Percentiles rank a stretch among this genome's conserved stretches.
phyloP scores from a whole-genome alignment of 2,888 invertebrate genomes.

The Agrotis segetum region DNA sequence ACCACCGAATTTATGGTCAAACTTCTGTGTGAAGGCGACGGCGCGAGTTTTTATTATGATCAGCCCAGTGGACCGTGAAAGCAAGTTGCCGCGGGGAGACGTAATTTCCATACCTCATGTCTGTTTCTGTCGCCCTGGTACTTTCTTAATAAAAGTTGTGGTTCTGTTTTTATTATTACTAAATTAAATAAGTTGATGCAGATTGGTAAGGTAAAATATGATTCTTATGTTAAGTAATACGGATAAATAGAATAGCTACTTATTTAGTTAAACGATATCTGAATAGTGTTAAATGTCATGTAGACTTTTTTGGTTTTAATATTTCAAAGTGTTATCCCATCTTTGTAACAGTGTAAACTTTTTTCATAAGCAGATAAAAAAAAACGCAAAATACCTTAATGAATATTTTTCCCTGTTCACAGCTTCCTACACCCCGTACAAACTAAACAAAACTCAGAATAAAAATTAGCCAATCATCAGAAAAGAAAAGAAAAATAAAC shows the following conservation, averaged over 20 bases:
- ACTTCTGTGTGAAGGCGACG: conserved; percentile 89
- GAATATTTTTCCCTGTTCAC: not conserved
- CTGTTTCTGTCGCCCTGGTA: conserved; percentile 87
- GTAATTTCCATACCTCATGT: conserved; percentile 90
- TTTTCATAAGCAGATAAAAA: not conserved
- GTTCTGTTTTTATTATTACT: conserved; percentile 67
- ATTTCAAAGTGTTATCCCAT: too few relatives aligned
- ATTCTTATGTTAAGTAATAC: not conserved
- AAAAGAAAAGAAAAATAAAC: conserved; percentile 79
- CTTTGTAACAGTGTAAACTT: too few relatives aligned
- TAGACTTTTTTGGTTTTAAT: too few relatives aligned
- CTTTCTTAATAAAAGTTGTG: conserved; percentile 88
- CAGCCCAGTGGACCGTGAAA: conserved; percentile 91
- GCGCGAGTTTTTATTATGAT: conserved; percentile 91
- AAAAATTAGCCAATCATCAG: conserved; percentile 67
- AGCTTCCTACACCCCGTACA: conserved; percentile 12
- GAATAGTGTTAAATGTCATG: too few relatives aligned
- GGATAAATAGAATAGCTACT: too few relatives aligned
- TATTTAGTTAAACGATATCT: too few relatives aligned
- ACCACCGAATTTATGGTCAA: conserved; percentile 91
- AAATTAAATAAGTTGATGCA: conserved; percentile 63
- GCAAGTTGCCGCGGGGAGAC: conserved; percentile 88
- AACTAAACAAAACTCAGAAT: conserved; percentile 56
- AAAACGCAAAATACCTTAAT: too few relatives aligned
- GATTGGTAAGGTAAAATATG: conserved; percentile 23